phyloP scores from a whole-genome alignment of 2,113 vertebrate species.

The Aphyosemion australe region DNA sequence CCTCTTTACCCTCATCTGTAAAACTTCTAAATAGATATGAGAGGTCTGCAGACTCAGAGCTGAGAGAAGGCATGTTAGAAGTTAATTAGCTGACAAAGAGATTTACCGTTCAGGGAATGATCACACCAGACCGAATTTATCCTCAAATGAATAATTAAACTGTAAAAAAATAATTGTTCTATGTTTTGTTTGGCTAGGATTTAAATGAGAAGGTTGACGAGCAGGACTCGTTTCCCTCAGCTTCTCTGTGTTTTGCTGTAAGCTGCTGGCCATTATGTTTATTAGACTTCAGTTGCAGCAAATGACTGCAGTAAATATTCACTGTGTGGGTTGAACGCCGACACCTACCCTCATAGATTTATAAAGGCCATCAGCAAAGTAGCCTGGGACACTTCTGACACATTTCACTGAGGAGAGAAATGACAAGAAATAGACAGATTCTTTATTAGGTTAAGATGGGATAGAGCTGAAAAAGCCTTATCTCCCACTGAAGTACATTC shows the following conservation, averaged over 20 bases:
- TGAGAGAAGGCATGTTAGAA: no score
- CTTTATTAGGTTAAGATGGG: slow-evolving; percentile 6
- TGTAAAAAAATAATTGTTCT: no score
- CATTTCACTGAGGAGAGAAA: slow-evolving; percentile 85
- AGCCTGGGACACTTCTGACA: slow-evolving; percentile 85
- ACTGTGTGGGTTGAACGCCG: background rate
- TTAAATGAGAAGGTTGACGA: background rate
- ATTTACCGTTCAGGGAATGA: no score
- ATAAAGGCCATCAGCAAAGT: slow-evolving; percentile 88
- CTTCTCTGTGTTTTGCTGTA: background rate
- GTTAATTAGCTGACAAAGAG: no score
- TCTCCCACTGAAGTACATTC: slow-evolving; percentile 9
- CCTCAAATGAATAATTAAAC: background rate
- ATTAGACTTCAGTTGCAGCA: background rate
- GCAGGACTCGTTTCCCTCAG: background rate
- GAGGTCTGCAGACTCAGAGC: no score
- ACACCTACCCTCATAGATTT: slow-evolving; percentile 88
- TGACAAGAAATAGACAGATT: background rate
- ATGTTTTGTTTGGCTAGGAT: background rate
- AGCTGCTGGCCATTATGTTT: background rate
- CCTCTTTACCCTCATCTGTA: no score
- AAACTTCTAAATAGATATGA: no score
- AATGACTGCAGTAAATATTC: background rate
- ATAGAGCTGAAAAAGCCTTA: background rate
- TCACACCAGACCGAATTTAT: background rate